Evolutionary conservation across 2,888 invertebrate genomes (phyloP).

Genomic region (Spisula solida): DNA sequence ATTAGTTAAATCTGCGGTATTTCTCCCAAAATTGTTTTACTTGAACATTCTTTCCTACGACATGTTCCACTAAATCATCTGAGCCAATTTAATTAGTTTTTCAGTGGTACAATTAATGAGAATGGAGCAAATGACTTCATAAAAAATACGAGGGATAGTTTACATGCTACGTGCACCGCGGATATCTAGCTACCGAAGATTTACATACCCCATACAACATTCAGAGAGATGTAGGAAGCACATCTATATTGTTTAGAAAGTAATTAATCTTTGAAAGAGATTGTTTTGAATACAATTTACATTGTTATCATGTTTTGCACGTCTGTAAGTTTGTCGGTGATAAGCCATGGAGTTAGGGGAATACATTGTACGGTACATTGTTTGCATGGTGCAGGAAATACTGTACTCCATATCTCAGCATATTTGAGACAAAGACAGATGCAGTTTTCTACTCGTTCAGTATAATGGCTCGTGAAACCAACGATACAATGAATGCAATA

Average conservation of each 20-base stretch:
- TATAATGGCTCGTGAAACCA: not conserved
- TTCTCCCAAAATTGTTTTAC: no score
- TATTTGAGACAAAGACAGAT: not conserved
- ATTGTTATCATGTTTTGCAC: constrained; percentile 36
- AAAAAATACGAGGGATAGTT: not conserved
- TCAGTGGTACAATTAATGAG: not conserved
- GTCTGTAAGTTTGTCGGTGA: constrained; percentile 32
- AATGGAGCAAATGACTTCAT: not conserved
- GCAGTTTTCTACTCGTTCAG: not conserved
- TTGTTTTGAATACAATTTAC: constrained; percentile 43
- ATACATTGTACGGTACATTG: constrained; percentile 5
- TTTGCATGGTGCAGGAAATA: constrained; percentile 2
- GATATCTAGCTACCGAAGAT: not conserved
- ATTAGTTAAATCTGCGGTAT: no score
- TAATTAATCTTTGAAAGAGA: constrained; percentile 40
- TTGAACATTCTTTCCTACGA: not conserved
- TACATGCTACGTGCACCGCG: no score
- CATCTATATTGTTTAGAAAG: constrained; percentile 42
- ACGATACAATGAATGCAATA: not conserved
- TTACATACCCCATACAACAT: not conserved
- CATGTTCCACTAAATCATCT: not conserved
- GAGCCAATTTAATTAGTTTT: not conserved
- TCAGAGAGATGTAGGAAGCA: not conserved
- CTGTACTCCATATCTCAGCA: not conserved
- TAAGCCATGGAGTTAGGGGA: not conserved